phyloP scores from a whole-genome alignment of 2,888 invertebrate species.

The Schrankia costaestrigalis region DNA sequence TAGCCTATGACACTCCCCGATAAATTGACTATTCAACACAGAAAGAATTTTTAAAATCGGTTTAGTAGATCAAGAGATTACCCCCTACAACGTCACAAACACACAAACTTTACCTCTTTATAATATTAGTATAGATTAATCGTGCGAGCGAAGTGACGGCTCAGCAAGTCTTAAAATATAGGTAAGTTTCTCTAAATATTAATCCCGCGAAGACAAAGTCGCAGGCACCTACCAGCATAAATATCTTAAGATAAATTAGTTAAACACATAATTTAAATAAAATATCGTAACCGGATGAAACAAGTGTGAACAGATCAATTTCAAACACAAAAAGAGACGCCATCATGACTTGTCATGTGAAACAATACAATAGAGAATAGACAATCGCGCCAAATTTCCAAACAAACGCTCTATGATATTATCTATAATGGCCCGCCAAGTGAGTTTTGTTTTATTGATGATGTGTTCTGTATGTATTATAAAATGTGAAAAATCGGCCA shows the following conservation, averaged over 20 bases:
- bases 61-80: too few relatives aligned
- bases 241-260: slow-evolving; percentile 3
- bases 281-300: slow-evolving; percentile 29
- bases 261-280: slow-evolving; percentile 24
- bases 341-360: slow-evolving; percentile 44
- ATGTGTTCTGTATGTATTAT: not conserved
- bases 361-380: slow-evolving; percentile 55
- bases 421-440: slow-evolving; percentile 32
- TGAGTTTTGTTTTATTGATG: not conserved
- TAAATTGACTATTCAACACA: too few relatives aligned
- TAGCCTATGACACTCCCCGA: too few relatives aligned
- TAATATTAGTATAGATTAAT: too few relatives aligned
- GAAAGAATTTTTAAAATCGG: too few relatives aligned
- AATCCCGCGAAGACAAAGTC: too few relatives aligned
- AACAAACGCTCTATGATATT: slow-evolving; percentile 57
- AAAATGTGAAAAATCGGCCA: too few relatives aligned
- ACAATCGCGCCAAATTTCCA: slow-evolving; percentile 66
- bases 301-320: slow-evolving; percentile 41
- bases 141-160: too few relatives aligned
- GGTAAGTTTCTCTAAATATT: too few relatives aligned
- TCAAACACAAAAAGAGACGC: slow-evolving; percentile 25
- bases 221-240: not conserved
- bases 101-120: too few relatives aligned
- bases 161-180: too few relatives aligned
- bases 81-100: too few relatives aligned